Base-by-base conservation (phyloP, 92 coral and sea anemone species). In the Nematostella vectensis region DNA sequence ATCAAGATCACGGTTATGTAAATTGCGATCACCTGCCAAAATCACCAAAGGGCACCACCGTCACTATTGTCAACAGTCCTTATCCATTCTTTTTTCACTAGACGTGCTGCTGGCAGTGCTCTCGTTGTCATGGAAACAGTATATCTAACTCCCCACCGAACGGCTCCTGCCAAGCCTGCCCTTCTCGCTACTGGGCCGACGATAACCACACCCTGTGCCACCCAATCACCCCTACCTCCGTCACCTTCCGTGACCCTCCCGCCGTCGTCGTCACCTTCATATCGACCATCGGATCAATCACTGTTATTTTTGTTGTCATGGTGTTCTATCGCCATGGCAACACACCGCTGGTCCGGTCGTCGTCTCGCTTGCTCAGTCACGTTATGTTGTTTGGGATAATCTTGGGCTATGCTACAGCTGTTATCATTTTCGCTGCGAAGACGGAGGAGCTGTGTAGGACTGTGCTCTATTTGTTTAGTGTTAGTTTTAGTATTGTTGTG, bases 81-180 rank as follows among this genome's bases (percentile, higher is more conserved):
- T 33, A 33, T 33, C 6, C 6, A 6, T 38, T 0, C 25, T 48
- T 27, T 27, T 22, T 38, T 27, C 27, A 10, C 6, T 48, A 84
- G 94, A 65, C 69, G 18, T 88, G 96, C 50, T 88, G 96, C 42
- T 88, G 96, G 96, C 50, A 49, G 28, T 88, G 94, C 59, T 69
- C 55, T n/a, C 70, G 72, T 0, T 88, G 94, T 25, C 63, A 79
- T 11, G 78, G 83, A 9, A 88, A 80, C 57, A 72, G 70, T 50
- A 71, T 84, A 52, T 84, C 96, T 20, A 52, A 83, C 61, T 63
- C 58, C 27, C 79, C 88, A 20, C 88, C 72, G n/a, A 79, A 77
- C 33, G 54, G 73, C 17, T 64, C 76, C 17, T 88, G 96, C 45
- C 29, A 12, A 10, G 54, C 52, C 25, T 88, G 96, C 33, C 73